These are phyloP conservation scores for Himantopus leucocephalus DNA, from an alignment of 2,113 vertebrate genomes.

Conservation along the genomic window DNA sequence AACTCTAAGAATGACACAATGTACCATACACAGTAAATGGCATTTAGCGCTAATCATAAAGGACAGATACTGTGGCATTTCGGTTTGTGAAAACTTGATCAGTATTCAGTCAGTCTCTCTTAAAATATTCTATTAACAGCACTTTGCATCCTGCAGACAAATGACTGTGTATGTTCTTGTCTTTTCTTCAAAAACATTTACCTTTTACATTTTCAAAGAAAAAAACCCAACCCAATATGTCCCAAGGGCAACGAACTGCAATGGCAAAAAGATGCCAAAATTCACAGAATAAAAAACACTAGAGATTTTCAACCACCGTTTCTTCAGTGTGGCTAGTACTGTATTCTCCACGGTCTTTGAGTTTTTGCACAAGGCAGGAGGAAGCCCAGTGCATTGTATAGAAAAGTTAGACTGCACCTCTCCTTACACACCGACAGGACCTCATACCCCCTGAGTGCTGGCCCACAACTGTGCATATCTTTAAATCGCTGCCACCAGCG, in stretches of 20 bases:
- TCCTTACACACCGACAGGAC: not conserved
- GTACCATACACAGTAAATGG: not conserved
- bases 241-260: not conserved
- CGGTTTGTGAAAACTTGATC: not conserved
- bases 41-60: not conserved
- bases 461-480: not conserved
- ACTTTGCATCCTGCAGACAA: not conserved
- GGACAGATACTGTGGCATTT: not conserved
- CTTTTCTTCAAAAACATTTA: not conserved
- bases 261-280: not conserved
- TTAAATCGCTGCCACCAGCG: not conserved
- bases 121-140: not conserved
- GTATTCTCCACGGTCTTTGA: not conserved
- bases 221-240: not conserved
- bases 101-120: not conserved
- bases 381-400: not conserved
- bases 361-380: not conserved
- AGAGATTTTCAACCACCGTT: not conserved
- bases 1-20: not conserved
- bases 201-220: not conserved
- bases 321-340: not conserved
- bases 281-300: not conserved
- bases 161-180: not conserved
- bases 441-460: not conserved
- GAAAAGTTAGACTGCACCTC: not conserved